Conservation (phyloP, 2,888 invertebrate species). For the Sympetrum striolatum region DNA sequence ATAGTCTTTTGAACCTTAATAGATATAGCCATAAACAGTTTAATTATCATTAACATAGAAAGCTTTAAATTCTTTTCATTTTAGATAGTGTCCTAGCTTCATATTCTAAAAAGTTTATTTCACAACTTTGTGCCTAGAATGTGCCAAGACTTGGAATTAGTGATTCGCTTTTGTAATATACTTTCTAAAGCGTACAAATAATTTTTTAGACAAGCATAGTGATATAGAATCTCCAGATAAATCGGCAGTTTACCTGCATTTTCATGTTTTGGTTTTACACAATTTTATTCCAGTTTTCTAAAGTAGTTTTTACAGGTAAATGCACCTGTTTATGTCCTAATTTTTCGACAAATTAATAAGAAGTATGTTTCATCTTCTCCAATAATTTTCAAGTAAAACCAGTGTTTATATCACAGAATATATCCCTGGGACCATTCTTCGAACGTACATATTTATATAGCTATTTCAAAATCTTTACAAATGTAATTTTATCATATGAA, state of each 20-base stretch:
- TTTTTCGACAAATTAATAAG: neutral
- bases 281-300: neutral
- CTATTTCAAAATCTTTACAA: neutral
- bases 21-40: neutral
- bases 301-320: neutral
- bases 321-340: neutral
- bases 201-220: neutral
- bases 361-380: neutral
- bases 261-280: neutral
- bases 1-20: neutral
- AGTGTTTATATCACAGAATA: slow-evolving; percentile 7
- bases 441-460: slow-evolving; percentile 21
- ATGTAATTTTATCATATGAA: slow-evolving; percentile 12
- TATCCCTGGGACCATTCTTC: slow-evolving; percentile 35
- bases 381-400: neutral
- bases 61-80: neutral
- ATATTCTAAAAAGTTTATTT: neutral
- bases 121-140: neutral
- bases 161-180: neutral
- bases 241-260: neutral
- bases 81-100: neutral
- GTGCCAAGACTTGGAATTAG: neutral
- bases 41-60: neutral
- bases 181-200: neutral
- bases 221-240: neutral